Evolutionary conservation across 2,888 invertebrate species (phyloP).

Genomic region (Drosophila niveifrons): DNA sequence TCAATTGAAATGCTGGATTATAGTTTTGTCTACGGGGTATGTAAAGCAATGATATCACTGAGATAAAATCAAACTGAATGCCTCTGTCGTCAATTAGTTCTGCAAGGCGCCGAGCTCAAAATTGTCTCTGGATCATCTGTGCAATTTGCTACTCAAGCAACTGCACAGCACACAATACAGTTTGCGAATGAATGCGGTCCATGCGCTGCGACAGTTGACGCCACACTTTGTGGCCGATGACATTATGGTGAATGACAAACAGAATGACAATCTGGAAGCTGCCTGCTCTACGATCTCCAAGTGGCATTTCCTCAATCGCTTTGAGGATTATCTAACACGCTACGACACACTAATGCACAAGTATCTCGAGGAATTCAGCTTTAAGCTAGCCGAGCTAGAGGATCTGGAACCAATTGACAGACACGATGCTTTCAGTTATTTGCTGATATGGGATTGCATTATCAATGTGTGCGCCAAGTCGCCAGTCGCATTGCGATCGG

Average conservation of each 20-base stretch:
- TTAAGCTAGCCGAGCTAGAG: conserved; percentile 83
- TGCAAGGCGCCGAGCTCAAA: conserved; percentile 75
- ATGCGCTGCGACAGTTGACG: conserved; percentile 77
- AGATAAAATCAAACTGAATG: not conserved
- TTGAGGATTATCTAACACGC: conserved; percentile 78
- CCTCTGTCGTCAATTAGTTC: conserved; percentile 57
- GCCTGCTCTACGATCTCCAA: conserved; percentile 51
- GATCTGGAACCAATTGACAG: conserved; percentile 75
- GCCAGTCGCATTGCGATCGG: conserved; percentile 89
- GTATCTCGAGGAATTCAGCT: conserved; percentile 83
- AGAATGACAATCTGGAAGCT: conserved; percentile 67
- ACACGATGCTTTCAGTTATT: conserved; percentile 87
- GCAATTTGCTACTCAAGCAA: conserved; percentile 80
- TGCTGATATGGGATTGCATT: conserved; percentile 90
- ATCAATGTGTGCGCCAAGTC: conserved; percentile 89
- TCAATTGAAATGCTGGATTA: conserved; percentile 79
- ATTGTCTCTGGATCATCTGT: conserved; percentile 77
- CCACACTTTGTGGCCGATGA: conserved; percentile 81
- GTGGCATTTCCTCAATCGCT: conserved; percentile 83
- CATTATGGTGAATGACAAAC: conserved; percentile 77
- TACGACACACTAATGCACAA: conserved; percentile 77
- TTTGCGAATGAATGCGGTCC: conserved; percentile 73
- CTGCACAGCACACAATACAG: conserved; percentile 74
- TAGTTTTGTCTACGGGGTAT: conserved; percentile 76
- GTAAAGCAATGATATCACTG: not conserved